Conservation (phyloP, 2,113 vertebrate species). For the Casuarius casuarius region DNA sequence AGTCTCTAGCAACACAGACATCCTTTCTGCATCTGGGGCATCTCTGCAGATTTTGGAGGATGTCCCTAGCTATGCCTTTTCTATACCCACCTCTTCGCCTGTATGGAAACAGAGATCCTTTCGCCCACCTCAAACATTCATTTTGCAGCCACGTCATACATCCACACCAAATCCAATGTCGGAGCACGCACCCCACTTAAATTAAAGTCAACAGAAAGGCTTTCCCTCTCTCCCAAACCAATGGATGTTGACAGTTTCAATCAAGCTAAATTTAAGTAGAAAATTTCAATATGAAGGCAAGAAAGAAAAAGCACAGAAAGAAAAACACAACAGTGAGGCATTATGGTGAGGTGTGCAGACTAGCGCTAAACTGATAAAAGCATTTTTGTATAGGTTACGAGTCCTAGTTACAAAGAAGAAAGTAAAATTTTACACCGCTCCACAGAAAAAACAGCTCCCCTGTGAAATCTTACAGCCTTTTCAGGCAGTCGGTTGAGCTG, state of each 20-base stretch:
- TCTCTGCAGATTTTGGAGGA: not conserved
- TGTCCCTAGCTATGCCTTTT: not conserved
- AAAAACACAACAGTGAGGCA: not conserved
- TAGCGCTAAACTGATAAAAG: not conserved
- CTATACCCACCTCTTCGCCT: not conserved
- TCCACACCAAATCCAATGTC: not conserved
- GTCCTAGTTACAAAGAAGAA: not conserved
- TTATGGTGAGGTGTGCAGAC: not conserved
- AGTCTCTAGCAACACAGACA: not conserved
- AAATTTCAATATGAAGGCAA: not conserved
- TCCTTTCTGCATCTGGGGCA: rapidly evolving
- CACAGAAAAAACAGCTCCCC: not conserved
- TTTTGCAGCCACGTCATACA: not conserved
- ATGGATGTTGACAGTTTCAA: not conserved
- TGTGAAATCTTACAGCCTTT: not conserved
- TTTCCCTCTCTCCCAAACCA: not conserved
- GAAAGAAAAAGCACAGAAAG: not conserved
- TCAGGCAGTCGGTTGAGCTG: not conserved
- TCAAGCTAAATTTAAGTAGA: not conserved
- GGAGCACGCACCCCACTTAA: not conserved
- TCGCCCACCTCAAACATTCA: not conserved
- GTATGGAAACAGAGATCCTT: not conserved
- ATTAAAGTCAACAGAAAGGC: not conserved
- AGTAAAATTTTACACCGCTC: not conserved
- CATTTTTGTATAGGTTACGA: not conserved